Percentiles rank a stretch among this genome's conserved stretches.
These are phyloP conservation scores for Catocala sponsa DNA, from an alignment of 2,888 invertebrate species.

Conservation along the genomic window DNA sequence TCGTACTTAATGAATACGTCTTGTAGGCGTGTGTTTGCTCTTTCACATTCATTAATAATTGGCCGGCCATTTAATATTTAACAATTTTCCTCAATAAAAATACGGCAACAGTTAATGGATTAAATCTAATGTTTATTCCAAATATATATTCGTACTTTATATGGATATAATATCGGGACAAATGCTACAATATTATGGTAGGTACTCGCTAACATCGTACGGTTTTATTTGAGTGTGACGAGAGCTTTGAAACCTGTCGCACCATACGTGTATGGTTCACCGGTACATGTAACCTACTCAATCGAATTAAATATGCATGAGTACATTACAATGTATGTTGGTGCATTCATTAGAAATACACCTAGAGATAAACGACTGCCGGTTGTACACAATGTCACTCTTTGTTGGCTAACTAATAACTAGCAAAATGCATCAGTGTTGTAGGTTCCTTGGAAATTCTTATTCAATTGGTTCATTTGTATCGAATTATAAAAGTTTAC, in stretches of 20 bases:
- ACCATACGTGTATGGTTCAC: slow-evolving; percentile 28
- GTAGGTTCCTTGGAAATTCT: slow-evolving; percentile 54
- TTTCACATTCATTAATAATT: slow-evolving; percentile 38
- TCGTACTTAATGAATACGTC: slow-evolving; percentile 30
- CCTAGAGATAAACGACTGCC: slow-evolving; percentile 75
- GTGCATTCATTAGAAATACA: slow-evolving; percentile 76
- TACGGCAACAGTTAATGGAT: slow-evolving; percentile 27
- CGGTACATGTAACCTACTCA: slow-evolving; percentile 41
- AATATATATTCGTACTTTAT: slow-evolving; percentile 13
- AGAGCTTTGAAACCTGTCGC: slow-evolving; percentile 32
- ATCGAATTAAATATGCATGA: slow-evolving; percentile 56
- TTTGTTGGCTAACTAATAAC: slow-evolving; percentile 67
- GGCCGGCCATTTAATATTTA: slow-evolving; percentile 20
- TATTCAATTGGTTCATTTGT: slow-evolving; percentile 31
- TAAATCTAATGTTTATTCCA: slow-evolving; percentile 31
- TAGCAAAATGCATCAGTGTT: slow-evolving; percentile 55
- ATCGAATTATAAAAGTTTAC: slow-evolving; percentile 19
- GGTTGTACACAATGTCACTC: slow-evolving; percentile 71
- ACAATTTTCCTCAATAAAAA: slow-evolving; percentile 29
- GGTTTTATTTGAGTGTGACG: slow-evolving; percentile 31
- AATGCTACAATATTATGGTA: slow-evolving; percentile 33
- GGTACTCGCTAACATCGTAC: slow-evolving; percentile 29
- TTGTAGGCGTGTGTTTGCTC: slow-evolving; percentile 28
- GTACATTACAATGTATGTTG: slow-evolving; percentile 64
- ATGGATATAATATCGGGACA: slow-evolving; percentile 27